These are phyloP conservation scores for Bubo bubo DNA, from an alignment of 2,113 vertebrate species.

Conservation along the genomic window DNA sequence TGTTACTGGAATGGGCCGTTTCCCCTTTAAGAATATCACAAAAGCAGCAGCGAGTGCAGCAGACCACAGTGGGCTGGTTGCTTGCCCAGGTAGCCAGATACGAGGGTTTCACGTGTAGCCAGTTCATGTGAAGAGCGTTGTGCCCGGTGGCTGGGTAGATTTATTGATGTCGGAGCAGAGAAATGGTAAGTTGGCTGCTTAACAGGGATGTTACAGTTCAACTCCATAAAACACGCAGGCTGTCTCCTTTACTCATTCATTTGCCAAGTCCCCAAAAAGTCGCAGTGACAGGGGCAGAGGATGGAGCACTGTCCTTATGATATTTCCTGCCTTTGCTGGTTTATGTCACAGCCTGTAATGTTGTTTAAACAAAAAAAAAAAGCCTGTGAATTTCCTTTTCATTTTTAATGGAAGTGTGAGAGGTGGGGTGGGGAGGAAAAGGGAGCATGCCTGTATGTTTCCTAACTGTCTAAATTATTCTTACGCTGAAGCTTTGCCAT, in stretches of 20 bases:
- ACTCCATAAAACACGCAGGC: slow-evolving; percentile 38
- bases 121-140: slow-evolving; percentile 3
- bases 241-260: slow-evolving; percentile 33
- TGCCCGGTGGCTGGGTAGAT: neutral
- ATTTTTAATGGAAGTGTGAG: neutral
- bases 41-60: fast-evolving
- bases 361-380: neutral
- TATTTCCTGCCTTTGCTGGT: slow-evolving; percentile 53
- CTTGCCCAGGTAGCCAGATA: neutral
- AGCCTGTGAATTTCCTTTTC: slow-evolving; percentile 28
- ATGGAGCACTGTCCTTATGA: slow-evolving; percentile 40
- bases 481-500: neutral
- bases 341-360: slow-evolving; percentile 38
- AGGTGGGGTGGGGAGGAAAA: slow-evolving; percentile 29
- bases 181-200: slow-evolving; percentile 28
- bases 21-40: fast-evolving
- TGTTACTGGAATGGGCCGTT: fast-evolving
- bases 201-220: slow-evolving; percentile 65
- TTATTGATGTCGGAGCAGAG: slow-evolving; percentile 27
- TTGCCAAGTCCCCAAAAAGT: slow-evolving; percentile 61
- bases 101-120: neutral
- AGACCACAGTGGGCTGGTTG: neutral
- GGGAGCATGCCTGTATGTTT: neutral
- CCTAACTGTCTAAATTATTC: neutral
- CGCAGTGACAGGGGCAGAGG: slow-evolving; percentile 11